Conservation (phyloP, 1,140 invertebrate genomes). For the Magallana ariakensis region DNA sequence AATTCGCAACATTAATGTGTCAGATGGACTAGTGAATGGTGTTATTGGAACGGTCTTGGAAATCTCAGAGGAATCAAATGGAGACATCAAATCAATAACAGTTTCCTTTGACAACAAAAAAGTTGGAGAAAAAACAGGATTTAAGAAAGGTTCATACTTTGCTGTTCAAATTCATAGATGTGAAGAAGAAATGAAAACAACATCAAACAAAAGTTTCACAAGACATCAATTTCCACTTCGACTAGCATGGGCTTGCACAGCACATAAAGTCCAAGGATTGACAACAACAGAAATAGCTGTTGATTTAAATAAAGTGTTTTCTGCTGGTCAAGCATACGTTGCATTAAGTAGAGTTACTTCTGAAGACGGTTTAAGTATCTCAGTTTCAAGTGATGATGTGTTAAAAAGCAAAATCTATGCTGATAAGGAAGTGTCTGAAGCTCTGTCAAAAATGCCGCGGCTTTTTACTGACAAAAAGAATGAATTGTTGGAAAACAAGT, state of each 20-base stretch:
- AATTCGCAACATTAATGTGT: conserved; percentile 18
- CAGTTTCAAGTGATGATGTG: conserved; percentile 43
- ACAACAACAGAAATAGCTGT: conserved; percentile 40
- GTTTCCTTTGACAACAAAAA: conserved; percentile 41
- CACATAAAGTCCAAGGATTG: conserved; percentile 47
- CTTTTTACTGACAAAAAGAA: not conserved
- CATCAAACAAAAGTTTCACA: conserved; percentile 38
- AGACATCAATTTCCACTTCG: not conserved
- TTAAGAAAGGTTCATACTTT: not conserved
- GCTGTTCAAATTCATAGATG: not conserved
- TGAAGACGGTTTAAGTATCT: no score
- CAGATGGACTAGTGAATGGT: conserved; percentile 49
- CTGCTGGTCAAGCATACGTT: not conserved
- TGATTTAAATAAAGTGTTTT: conserved; percentile 31
- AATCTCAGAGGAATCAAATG: not conserved
- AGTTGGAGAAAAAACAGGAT: not conserved
- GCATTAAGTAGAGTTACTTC: no score
- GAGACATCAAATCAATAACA: not conserved
- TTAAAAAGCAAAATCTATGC: conserved; percentile 15
- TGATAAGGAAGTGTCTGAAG: not conserved
- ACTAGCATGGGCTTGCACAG: conserved; percentile 46
- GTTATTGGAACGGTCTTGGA: conserved; percentile 29
- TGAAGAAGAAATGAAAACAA: conserved; percentile 31
- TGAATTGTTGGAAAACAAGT: not conserved
- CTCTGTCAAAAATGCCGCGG: not conserved